phyloP scores from a whole-genome alignment of 2,113 vertebrate genomes.

The Scortum barcoo region DNA sequence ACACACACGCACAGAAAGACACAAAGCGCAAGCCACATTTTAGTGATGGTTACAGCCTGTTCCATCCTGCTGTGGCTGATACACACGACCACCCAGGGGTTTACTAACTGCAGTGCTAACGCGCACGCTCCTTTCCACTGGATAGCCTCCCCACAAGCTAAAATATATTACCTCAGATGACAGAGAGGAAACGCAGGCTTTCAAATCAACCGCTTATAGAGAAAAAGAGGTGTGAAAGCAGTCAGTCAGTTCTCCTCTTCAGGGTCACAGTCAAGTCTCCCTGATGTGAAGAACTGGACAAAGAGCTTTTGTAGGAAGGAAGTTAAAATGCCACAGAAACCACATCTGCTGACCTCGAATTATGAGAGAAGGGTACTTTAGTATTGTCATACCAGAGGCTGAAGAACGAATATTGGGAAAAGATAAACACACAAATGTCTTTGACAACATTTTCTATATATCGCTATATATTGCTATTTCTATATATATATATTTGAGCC shows the following conservation, averaged over 20 bases:
- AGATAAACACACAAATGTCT: not conserved
- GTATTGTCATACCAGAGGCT: not conserved
- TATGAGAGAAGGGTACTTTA: not conserved
- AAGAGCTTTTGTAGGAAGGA: not conserved
- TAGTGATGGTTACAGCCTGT: constrained; percentile 37
- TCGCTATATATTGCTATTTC: no score
- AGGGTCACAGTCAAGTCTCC: constrained; percentile 4
- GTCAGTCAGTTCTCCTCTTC: constrained; percentile 7
- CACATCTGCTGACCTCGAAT: not conserved
- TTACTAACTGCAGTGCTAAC: constrained; percentile 37
- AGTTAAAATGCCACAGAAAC: constrained; percentile 15
- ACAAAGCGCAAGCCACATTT: constrained; percentile 38
- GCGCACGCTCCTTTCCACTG: not conserved
- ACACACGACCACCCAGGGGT: constrained; percentile 63
- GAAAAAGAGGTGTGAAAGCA: constrained; percentile 34
- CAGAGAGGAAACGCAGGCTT: constrained; percentile 23
- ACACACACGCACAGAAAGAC: not conserved
- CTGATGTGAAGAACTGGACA: not conserved
- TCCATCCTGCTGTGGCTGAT: constrained; percentile 46
- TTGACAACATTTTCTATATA: not conserved
- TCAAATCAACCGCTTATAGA: constrained; percentile 27
- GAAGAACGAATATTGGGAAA: not conserved
- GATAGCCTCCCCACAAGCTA: constrained; percentile 22
- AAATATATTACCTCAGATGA: constrained; percentile 39
- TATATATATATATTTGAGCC: not conserved